Evolutionary conservation across 2,113 vertebrate species (phyloP), one percentile per base, ranked within the genome.

Genomic region (Picathartes gymnocephalus): DNA sequence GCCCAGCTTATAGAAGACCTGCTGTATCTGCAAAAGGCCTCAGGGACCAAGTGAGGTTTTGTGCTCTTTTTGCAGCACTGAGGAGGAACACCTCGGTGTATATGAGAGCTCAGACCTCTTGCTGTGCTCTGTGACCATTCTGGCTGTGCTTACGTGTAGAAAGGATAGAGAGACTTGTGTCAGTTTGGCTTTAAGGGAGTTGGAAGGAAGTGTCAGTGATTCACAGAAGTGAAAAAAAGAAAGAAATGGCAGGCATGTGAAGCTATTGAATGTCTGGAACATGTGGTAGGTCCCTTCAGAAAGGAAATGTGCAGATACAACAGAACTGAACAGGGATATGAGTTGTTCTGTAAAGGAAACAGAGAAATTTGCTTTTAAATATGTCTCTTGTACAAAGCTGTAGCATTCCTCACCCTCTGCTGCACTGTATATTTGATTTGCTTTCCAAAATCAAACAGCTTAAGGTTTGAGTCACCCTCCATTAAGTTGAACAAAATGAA

Each of bases 381-480:
- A 37, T 64, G 7, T 81, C 40, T 81, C 18, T 89, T 53, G 53
- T 64, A 48, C 28, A 60, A 57, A 66, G 30, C 77, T 22, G n/a
- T 27, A 72, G 37, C 61, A 20, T 40, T 33, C 42, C 84, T 89
- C 25, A 30, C 50, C 48, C 77, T 84, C 73, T 95, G 57, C 69
- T 87, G 81, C 61, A 19, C 77, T 19, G 11, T 74, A 23, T 64
- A 65, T 92, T 84, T 86, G 61, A 81, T 95, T 80, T 93, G 65
- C 50, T 92, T 95, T 95, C 65, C 90, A 79, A 87, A 95, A 87
- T 66, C 57, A 81, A 87, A 45, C 78, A 79, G 78, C 70, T 93
- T 91, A 85, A 81, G 78, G 70, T 95, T 92, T 89, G 91, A 93
- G 89, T 95, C 86, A 91, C 84, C 78, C 86, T 87, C 66, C 70